Evolutionary conservation across 2,888 invertebrate species (phyloP).

Genomic region (Metopia argyrocephala): DNA sequence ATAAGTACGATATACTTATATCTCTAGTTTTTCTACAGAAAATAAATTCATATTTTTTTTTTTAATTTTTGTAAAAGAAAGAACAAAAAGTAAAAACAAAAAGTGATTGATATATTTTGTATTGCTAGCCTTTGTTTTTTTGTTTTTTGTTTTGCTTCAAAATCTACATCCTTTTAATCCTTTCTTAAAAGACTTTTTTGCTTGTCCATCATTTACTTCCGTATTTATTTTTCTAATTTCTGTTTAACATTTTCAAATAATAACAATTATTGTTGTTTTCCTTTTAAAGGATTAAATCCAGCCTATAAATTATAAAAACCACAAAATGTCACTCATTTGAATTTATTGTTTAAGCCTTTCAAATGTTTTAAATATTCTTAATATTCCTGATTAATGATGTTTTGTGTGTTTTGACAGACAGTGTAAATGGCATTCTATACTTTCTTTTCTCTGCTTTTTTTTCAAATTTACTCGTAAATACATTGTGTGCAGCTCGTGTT

Average conservation of each 20-base stretch:
- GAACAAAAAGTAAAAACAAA: slow-evolving; percentile 2
- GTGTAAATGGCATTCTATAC: slow-evolving; percentile 47
- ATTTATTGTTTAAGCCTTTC: slow-evolving; percentile 13
- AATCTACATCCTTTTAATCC: slow-evolving; percentile 19
- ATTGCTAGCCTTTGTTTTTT: not conserved
- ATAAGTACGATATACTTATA: not conserved
- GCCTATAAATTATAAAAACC: slow-evolving; percentile 44
- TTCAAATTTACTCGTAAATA: slow-evolving; percentile 12
- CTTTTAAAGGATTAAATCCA: slow-evolving; percentile 38
- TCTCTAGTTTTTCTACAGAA: not conserved
- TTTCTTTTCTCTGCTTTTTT: slow-evolving; percentile 14
- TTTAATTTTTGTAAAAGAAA: slow-evolving; percentile 5
- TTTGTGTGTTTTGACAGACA: slow-evolving; percentile 47
- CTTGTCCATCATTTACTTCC: slow-evolving; percentile 30
- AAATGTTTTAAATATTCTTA: slow-evolving; percentile 38
- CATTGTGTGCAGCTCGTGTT: slow-evolving; percentile 56
- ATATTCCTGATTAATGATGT: slow-evolving; percentile 50
- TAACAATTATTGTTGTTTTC: too few relatives aligned
- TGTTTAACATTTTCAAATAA: not conserved
- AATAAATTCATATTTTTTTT: slow-evolving; percentile 21
- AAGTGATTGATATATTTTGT: slow-evolving; percentile 49
- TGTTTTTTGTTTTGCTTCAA: not conserved
- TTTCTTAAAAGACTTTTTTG: slow-evolving; percentile 5
- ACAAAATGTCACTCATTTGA: slow-evolving; percentile 57
- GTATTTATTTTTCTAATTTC: not conserved